Base-by-base conservation (phyloP, 2,113 vertebrate species). In the Zosterops pallidus region DNA sequence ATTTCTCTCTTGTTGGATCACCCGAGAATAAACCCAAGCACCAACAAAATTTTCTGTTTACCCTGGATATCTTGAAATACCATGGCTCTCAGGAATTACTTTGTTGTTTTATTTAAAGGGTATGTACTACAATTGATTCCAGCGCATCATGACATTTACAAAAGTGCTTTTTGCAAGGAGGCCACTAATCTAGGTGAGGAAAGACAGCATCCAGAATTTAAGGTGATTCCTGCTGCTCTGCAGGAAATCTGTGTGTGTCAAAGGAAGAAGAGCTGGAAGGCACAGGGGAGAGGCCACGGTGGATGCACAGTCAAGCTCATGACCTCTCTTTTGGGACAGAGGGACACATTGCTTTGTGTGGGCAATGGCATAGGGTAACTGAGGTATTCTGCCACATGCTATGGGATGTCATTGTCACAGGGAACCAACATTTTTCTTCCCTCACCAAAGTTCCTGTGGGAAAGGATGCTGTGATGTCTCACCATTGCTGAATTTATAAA, bases 41-140 rank as follows among this genome's bases (percentile, higher is more conserved):
- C 89, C 93, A 95, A 86, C 92, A 90, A 90, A 94, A 75, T 89
- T 74, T 67, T 76, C 47, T 94, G 76, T 97, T 96, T 96, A 90
- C 79, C 76, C 53, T 95, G 87, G 59, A 94, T 94, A 63, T 86
- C 86, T 92, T 78, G 94, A 97, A 97, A 97, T 97, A 97, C 83
- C 84, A 92, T 0, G 92, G 71, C 93, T 95, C 95, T 70, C 62
- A 96, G 94, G 94, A 97, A 94, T 94, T 81, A 74, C 89, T 95
- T 92, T 90, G 91, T 94, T 96, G 91, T 95, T 93, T 92, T 87
- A 95, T 94, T 94, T 94, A 95, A 96, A 94, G 92, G 92, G 62
- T 96, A 96, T 15, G 93, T 57, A 55, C 53, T 74, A 49, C 49
- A 1, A 92, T 88, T 94, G 92, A 96, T 97, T 97, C 92, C 89